phyloP scores from a whole-genome alignment of 2,888 invertebrate species.

The Drosophila yooni region DNA sequence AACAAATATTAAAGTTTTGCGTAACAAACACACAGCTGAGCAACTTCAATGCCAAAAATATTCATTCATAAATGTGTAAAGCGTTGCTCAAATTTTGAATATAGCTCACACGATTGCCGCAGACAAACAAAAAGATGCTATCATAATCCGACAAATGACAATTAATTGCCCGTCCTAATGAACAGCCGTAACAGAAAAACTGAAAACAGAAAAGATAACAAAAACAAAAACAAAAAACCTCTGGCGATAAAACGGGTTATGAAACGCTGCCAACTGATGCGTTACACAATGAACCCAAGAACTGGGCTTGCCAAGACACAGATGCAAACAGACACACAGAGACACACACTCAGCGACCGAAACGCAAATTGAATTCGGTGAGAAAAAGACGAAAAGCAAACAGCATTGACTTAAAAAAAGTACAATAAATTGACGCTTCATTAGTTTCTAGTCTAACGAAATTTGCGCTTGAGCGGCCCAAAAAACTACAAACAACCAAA shows the following conservation, averaged over 20 bases:
- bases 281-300: constrained; percentile 54
- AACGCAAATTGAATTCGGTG: constrained; percentile 72
- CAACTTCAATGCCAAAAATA: background rate
- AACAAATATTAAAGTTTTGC: constrained; percentile 10
- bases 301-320: constrained; percentile 64
- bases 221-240: background rate
- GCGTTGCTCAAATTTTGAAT: background rate
- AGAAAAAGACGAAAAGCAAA: constrained; percentile 53
- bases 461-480: constrained; percentile 32
- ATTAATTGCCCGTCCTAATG: constrained; percentile 73
- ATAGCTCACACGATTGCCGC: constrained; percentile 2
- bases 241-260: constrained; percentile 69
- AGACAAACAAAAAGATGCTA: background rate
- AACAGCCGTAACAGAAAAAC: constrained; percentile 28
- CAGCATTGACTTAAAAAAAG: constrained; percentile 19
- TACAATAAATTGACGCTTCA: constrained; percentile 64
- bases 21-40: background rate
- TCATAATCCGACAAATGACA: constrained; percentile 73
- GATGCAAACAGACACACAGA: constrained; percentile 15
- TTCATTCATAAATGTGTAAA: constrained; percentile 54
- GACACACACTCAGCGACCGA: constrained; percentile 32
- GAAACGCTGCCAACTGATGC: constrained; percentile 59
- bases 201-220: background rate
- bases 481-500: constrained; percentile 17
- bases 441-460: constrained; percentile 52